Base-by-base conservation (phyloP, 2,113 vertebrate genomes). In the Antigone vipio region DNA sequence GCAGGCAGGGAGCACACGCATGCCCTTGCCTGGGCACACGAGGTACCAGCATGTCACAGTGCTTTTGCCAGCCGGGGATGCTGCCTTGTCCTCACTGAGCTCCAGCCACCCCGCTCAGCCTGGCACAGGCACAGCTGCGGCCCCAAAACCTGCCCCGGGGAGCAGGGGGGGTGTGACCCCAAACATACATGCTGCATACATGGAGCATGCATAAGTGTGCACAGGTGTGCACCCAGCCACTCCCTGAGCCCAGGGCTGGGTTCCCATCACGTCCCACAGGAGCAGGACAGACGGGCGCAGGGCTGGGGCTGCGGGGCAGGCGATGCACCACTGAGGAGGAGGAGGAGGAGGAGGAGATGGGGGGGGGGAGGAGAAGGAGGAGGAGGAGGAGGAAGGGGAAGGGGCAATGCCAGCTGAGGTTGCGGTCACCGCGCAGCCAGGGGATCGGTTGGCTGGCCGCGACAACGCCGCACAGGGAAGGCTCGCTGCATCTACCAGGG, bases 11-110 rank as follows among this genome's bases (percentile, higher is more conserved):
- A 86, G 47, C 26, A 9, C 47, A 20, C 2, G 0, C 15, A 3
- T 5, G 40, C 11, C 26, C 34, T n/a, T 29, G n/a, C n/a, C 40
- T 3, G 24, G 35, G 29, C 44, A 45, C 1, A 0, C 0, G 0
- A 30, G 15, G 44, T 12, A 6, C 4, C 34, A 15, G 4, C 62
- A 11, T 4, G 0, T 32, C n/a, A 30, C 50, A 2, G 27, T 2
- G 26, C 0, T 42, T 71, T 13, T 32, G n/a, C 32, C 59, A 29
- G 27, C 0, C 1, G 5, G 60, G 27, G 60, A 44, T 64, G 53
- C 40, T 7, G 35, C 12, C 13, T 38, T 22, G 56, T 38, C 35
- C 71, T 27, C 3, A 9, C 19, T 13, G 21, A n/a, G 14, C 60
- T 35, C 29, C 29, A 34, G 79, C 53, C 38, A 11, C 52, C 11